Base-by-base conservation (phyloP, 2,113 vertebrate genomes). In the Myiopsitta monachus region DNA sequence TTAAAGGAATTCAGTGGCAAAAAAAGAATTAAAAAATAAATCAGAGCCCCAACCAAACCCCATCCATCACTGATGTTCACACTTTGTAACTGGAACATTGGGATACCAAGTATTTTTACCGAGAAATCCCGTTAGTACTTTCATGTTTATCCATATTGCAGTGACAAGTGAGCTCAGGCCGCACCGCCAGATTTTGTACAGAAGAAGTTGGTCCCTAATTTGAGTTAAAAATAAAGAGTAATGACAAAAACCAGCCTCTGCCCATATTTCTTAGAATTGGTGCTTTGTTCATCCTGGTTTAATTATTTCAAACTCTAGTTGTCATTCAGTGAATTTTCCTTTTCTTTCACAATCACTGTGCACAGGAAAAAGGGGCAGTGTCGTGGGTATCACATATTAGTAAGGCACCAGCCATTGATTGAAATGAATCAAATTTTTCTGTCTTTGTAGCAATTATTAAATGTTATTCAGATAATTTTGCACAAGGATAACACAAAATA, bases 201-300 rank as follows among this genome's bases (percentile, higher is more conserved):
- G 64, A 74, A 70, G 69, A 94, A 84, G 16, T 26, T 14, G 7
- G 24, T 47, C 55, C 16, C 43, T 68, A 69, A 88, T 75, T 68
- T 28, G 43, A 93, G 92, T 82, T 92, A 95, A 93, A 96, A 96
- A 95, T 94, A 94, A 94, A 68, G 52, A 95, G 49, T 96, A 91
- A 95, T 76, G 36, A 44, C 87, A 87, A 86, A 91, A 67, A 18
- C 30, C 39, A 84, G 55, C 57, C 80, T 44, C 90, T 92, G 73
- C 62, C 69, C 62, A 46, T 87, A 22, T 43, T 97, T 97, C 88
- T 74, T 95, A 90, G 95, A 96, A 93, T 31, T 51, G 31, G 39
- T 84, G 51, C 52, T 96, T 94, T 93, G 33, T 78, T 88, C 95
- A 64, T 83, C 23, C 46, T 70, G 52, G 83, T 95, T 77, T 86